Evolutionary conservation across 92 coral and sea anemone species (phyloP).

Genomic region (Porites lobata): DNA sequence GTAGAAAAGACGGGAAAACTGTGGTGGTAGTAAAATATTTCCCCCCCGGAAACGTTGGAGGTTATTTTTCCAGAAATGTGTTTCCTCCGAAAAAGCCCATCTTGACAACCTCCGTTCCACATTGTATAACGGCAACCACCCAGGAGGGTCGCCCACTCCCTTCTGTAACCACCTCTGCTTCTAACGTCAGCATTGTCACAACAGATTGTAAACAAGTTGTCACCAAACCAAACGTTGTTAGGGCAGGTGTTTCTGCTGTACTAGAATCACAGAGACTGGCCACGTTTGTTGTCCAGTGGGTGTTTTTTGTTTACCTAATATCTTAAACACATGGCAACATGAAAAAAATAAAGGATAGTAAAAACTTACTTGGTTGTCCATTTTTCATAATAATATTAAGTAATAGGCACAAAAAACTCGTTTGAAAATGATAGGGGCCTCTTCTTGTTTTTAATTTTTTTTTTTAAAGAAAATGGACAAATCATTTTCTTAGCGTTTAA

Average conservation of each 20-base stretch:
- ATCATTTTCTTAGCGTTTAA: not conserved
- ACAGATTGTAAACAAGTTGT: conserved; percentile 21
- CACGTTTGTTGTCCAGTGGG: not conserved
- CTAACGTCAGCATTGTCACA: not conserved
- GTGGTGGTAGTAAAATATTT: conserved; percentile 64
- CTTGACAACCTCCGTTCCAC: conserved; percentile 2
- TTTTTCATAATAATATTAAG: not conserved
- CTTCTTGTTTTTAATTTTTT: no score
- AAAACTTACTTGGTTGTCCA: not conserved
- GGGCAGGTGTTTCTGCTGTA: conserved; percentile 17
- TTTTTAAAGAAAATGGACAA: not conserved
- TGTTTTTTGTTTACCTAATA: not conserved
- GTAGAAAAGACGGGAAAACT: conserved; percentile 53
- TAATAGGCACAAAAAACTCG: no score
- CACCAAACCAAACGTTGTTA: not conserved
- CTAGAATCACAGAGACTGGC: not conserved
- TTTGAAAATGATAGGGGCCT: not conserved
- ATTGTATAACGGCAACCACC: no score
- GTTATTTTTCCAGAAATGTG: conserved; percentile 31
- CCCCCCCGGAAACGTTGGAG: conserved; percentile 57
- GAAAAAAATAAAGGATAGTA: no score
- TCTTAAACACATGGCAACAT: not conserved
- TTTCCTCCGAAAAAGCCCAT: conserved; percentile 37
- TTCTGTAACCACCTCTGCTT: not conserved
- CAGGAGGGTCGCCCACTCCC: no score